phyloP scores from a whole-genome alignment of 2,797 vertebrate species.

The Paramormyrops hopkinsi region DNA sequence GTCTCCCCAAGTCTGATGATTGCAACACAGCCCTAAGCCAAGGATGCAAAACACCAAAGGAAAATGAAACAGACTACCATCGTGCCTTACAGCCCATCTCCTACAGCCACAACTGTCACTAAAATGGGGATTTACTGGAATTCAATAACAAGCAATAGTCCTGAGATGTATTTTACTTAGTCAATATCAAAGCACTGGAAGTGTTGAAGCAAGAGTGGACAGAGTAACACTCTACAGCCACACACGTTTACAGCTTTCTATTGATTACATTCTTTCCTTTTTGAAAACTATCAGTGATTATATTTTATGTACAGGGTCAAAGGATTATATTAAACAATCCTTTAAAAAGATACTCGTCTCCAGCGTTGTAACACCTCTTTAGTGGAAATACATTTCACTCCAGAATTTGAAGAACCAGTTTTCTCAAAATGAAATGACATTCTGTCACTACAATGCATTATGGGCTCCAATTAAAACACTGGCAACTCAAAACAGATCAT shows the following conservation, averaged over 20 bases:
- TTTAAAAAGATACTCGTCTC: background rate
- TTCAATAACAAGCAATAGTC: background rate
- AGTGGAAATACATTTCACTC: background rate
- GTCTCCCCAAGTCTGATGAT: background rate
- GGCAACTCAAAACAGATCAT: background rate
- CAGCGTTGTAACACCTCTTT: background rate
- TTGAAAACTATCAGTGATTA: background rate
- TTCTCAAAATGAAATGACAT: background rate
- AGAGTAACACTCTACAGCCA: background rate
- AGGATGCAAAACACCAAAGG: background rate
- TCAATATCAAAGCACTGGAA: background rate
- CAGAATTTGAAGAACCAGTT: background rate
- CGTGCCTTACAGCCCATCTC: background rate
- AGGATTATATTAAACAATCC: background rate
- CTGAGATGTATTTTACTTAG: background rate
- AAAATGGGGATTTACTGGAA: background rate
- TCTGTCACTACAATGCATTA: background rate
- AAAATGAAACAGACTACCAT: background rate
- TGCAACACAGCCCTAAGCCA: background rate
- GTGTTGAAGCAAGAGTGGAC: background rate
- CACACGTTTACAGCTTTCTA: background rate
- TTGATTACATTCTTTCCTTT: background rate
- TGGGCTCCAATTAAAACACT: background rate
- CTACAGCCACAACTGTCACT: background rate
- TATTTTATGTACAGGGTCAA: background rate